A percentile compares a stretch with the other conserved stretches of the same genome.
Evolutionary conservation across 2,888 invertebrate genomes (phyloP).

Genomic region (Rhogogaster chlorosoma): DNA sequence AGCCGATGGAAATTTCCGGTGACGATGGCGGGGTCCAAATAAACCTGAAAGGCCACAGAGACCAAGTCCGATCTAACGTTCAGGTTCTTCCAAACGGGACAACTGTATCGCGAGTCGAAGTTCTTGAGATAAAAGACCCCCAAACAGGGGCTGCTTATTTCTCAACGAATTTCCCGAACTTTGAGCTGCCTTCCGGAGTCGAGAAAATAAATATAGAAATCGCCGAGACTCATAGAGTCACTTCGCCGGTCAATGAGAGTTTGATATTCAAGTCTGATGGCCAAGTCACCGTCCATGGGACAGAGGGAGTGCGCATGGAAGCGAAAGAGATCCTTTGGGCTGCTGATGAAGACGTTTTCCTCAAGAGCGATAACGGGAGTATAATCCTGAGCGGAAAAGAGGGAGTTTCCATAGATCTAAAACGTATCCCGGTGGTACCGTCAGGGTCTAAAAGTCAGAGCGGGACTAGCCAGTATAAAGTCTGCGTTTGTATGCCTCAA

Average conservation of each 20-base stretch:
- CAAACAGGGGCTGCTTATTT: conserved; percentile 84
- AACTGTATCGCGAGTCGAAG: conserved; percentile 84
- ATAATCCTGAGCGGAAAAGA: conserved; percentile 85
- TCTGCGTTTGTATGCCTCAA: conserved; percentile 94
- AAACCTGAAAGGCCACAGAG: conserved; percentile 69
- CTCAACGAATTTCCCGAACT: conserved; percentile 87
- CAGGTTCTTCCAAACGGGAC: conserved; percentile 84
- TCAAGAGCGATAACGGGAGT: conserved; percentile 88
- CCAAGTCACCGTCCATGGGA: conserved; percentile 86
- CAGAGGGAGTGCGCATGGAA: conserved; percentile 89
- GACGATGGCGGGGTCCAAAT: conserved; percentile 73
- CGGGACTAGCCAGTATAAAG: conserved; percentile 86
- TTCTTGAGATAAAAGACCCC: conserved; percentile 86
- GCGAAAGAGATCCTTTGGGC: conserved; percentile 86
- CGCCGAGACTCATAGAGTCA: conserved; percentile 86
- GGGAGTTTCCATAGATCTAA: conserved; percentile 86
- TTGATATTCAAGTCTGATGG: conserved; percentile 85
- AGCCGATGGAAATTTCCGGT: conserved; percentile 76
- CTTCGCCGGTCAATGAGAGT: conserved; percentile 86
- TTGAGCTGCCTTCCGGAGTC: conserved; percentile 85
- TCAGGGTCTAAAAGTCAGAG: conserved; percentile 72
- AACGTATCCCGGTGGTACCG: conserved; percentile 85
- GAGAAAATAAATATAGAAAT: conserved; percentile 84
- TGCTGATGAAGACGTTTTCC: conserved; percentile 88
- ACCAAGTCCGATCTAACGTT: conserved; percentile 64